Conservation (phyloP, 2,888 invertebrate genomes). For the Zootermopsis nevadensis region DNA sequence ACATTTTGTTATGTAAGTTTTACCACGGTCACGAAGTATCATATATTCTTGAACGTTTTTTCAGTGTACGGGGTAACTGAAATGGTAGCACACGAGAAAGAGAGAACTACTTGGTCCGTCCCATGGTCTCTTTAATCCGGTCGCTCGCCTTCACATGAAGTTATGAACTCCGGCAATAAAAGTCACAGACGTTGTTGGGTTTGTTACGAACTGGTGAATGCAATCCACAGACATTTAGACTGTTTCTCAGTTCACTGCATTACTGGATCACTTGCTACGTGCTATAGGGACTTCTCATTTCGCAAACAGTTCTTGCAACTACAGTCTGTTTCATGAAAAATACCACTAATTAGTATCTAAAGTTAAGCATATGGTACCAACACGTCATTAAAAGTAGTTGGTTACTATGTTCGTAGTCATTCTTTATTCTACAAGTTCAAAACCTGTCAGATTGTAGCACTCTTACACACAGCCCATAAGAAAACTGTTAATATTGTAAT, state of each 20-base stretch:
- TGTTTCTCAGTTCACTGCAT: slow-evolving; percentile 17
- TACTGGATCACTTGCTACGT: not conserved
- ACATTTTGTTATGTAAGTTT: not conserved
- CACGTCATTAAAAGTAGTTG: no score
- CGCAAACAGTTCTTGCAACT: not conserved
- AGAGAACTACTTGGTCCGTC: not conserved
- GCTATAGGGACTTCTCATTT: not conserved
- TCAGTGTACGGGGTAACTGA: no score
- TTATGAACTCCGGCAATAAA: slow-evolving; percentile 25
- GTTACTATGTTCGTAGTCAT: no score
- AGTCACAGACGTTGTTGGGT: slow-evolving; percentile 19
- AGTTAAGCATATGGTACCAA: no score
- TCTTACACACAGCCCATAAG: no score
- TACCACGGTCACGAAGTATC: not conserved
- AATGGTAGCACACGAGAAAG: not conserved
- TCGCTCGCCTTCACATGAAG: not conserved
- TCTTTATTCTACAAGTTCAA: no score
- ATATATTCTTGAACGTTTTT: not conserved
- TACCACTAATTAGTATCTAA: no score
- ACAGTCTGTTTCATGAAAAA: not conserved
- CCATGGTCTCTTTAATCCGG: slow-evolving; percentile 5
- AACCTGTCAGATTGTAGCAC: no score
- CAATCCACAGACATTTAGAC: not conserved
- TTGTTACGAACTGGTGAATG: slow-evolving; percentile 18
- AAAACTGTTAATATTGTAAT: no score